Evolutionary conservation across 2,888 invertebrate species (phyloP), one percentile per base, ranked within the genome.

Genomic region (Hemithea aestivaria): DNA sequence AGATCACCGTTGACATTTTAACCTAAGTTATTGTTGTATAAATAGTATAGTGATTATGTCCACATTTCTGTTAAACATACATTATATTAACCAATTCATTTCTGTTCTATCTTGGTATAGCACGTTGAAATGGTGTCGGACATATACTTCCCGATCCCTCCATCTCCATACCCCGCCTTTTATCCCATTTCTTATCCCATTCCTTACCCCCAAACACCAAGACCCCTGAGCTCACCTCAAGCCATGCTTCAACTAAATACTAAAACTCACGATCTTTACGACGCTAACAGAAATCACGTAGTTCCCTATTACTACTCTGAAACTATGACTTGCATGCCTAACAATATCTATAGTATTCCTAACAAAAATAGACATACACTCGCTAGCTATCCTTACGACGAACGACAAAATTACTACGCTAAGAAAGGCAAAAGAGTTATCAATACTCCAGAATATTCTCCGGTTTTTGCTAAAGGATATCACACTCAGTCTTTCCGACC

Each of bases 111-210:
- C 80, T 82, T 74, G 78, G 79, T 87, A 84, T 89, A 91, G 92
- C 92, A 90, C 82, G 88, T 90, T 88, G 92, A 92, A 88, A 90
- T 92, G 89, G 91, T 91, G 89, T 91, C 92, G 88, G 92, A 93
- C 83, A 89, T 92, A 74, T 92, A 91, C 84, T 90, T 91, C 62
- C 91, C 91, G 10, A 76, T 87, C 51, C 81, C 85, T 10, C 78
- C 82, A 27, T 81, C 84, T 47, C 76, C 81, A 1, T 81, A 80
- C 61, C 80, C 87, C 29, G 77, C 84, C 60, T 76, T 81, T 58
- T 77, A 84, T 56, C 85, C 76, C 20, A 78, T 80, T 37, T 83
- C 80, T 51, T 80, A 83, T 59, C 88, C 88, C 16, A 72, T 88
- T 53, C 46, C 33, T 2, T 48, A 51, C 25, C 47, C 44, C 9